Conservation (phyloP, 2,797 vertebrate genomes). For the Spinus olivaceus region DNA sequence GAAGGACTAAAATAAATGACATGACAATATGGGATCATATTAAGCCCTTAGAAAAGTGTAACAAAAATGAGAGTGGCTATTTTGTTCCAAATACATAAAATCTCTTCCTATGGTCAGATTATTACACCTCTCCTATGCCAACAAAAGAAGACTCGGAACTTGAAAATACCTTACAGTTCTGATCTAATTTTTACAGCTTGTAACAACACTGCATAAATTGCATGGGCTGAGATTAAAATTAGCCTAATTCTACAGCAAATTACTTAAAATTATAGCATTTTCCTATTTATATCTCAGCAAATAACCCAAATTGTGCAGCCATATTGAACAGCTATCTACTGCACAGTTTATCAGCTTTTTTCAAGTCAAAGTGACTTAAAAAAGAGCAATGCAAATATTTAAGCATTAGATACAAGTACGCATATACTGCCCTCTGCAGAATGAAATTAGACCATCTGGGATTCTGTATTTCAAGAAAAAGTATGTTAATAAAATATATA, state of each 20-base stretch:
- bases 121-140: neutral
- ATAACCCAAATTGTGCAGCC: neutral
- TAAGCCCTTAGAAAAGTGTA: neutral
- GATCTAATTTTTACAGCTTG: neutral
- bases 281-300: neutral
- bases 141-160: neutral
- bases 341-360: neutral
- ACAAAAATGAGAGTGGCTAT: neutral
- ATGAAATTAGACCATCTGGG: neutral
- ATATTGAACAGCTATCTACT: neutral
- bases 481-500: neutral
- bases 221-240: neutral
- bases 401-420: neutral
- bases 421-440: neutral
- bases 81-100: neutral
- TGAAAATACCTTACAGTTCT: neutral
- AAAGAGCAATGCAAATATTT: neutral
- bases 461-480: neutral
- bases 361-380: neutral
- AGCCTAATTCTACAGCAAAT: neutral
- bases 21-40: neutral
- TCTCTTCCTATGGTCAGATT: neutral
- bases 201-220: neutral
- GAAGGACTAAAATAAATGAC: neutral
- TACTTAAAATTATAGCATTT: conserved; percentile 10